Base-by-base conservation (phyloP, 2,888 invertebrate species). In the Aleiodes leptofemur region DNA sequence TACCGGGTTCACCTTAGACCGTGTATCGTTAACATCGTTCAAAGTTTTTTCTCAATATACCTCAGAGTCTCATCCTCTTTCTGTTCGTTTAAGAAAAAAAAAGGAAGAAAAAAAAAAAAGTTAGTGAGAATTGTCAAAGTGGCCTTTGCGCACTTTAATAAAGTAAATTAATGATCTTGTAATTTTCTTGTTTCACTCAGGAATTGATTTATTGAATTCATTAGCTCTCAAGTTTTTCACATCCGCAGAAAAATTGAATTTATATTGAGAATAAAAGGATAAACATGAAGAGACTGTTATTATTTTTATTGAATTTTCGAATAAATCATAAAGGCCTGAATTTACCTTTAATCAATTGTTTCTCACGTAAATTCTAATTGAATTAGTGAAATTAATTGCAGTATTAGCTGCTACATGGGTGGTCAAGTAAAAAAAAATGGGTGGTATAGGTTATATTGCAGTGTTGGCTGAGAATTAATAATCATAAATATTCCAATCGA, bases 381-480 rank as follows among this genome's bases (percentile, higher is more conserved):
- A 83, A 83, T 83, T 83, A 83, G 78, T 72, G 70, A 77, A 64
- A 80, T 83, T 82, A 83, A 83, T 82, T 79, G 80, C 80, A 78
- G 73, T 75, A 81, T 83, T 82, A 80, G 77, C 69, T 48, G 72
- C 34, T 13, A 57, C 29, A 57, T 48, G 56, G 56, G 71, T 57
- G 71, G 53, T 69, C 55, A n/a, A 34, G 48, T 31, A 23, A 43
- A 23, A 5, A 38, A 31, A 31, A 29, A n/a, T 34, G 51, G 9
- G 31, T 3, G 43, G 61, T 43, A 1, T 43, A 43, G 7, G 43
- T 43, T 43, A 43, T 43, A 43, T 31, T 31, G 43, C 61, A 6
- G 43, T 38, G n/a, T 50, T 31, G 38, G 43, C 38, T 43, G 59
- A 9, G 61, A 72, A 16, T 48, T 77, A 79, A 82, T 83, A 79